Conservation (phyloP, 2,888 invertebrate species). For the Dolomedes plantarius region DNA sequence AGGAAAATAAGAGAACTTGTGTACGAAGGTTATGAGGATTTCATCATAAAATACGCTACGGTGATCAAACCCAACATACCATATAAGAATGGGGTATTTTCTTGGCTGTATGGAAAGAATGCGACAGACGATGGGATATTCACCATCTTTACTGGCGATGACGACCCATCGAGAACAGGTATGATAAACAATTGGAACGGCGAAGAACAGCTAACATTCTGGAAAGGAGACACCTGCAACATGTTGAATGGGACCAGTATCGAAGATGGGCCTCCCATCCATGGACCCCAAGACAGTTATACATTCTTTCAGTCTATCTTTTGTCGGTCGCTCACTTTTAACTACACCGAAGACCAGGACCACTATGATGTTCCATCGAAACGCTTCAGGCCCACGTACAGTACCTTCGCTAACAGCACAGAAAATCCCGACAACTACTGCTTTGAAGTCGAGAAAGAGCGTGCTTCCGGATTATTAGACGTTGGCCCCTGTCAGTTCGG, state of each 20-base stretch:
- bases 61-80: conserved; percentile 39
- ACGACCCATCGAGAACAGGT: conserved; percentile 30
- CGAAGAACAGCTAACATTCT: conserved; percentile 21
- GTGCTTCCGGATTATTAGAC: conserved; percentile 65
- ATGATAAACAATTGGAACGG: conserved; percentile 67
- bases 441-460: conserved; percentile 31
- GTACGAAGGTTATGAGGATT: conserved; percentile 67
- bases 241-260: conserved; percentile 51
- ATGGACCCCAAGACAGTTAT: conserved; percentile 12
- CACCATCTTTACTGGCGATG: conserved; percentile 70
- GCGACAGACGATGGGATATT: conserved; percentile 68
- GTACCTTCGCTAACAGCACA: conserved; percentile 50
- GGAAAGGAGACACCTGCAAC: conserved; percentile 56
- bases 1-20: conserved; percentile 47
- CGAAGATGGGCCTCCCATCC: conserved; percentile 40
- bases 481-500: conserved; percentile 69
- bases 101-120: conserved; percentile 70
- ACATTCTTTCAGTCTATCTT: conserved; percentile 49
- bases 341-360: conserved; percentile 30
- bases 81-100: conserved; percentile 45
- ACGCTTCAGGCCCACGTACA: conserved; percentile 40
- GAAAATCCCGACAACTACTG: conserved; percentile 69
- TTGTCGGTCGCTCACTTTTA: conserved; percentile 54
- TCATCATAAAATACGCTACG: conserved; percentile 42
- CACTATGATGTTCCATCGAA: conserved; percentile 41